Base-by-base conservation (phyloP, 2,888 invertebrate species). In the Lasioglossum marginatum region DNA sequence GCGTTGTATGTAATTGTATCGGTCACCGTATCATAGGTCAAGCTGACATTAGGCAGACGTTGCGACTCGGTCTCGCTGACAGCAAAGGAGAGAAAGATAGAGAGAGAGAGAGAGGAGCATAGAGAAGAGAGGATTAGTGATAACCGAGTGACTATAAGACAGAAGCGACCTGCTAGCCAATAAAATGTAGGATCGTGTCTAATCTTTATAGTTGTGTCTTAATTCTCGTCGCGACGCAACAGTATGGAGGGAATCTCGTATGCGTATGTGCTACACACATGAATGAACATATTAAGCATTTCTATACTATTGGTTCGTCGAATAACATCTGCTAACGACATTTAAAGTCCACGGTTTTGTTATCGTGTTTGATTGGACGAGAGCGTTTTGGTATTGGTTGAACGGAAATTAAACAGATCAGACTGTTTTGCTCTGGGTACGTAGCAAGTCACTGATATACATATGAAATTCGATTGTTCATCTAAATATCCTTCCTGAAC, bases 1-100 rank as follows among this genome's bases (percentile, higher is more conserved):
- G 23, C 34, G 37, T 34, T 68, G 16, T 68, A 68, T 68, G 66
- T 68, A 68, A 68, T 68, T 68, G 66, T 68, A 68, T 68, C 66
- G 66, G 34, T 34, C 34, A 34, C 8, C 66, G 66, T 68, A 68
- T 68, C 66, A 68, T 68, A 37, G 66, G 66, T 68, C 66, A 68
- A 68, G 66, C 66, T 68, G 66, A 68, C 66, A 68, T 68, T 68
- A 68, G 66, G 66, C 66, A 66, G 66, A 34, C 63, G 63, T 63
- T 63, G 31, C 16, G 45, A 45, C 31, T 63, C 31, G 6, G 16
- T 63, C 23, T 34, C 34, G 19, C 10, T 23, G 66, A 23, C 34
- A 19, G 34, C 34, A 10, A 3, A 19, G 37, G 4, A 34, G 66
- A 34, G 34, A 23, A 3, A 10, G 31, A 60, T 27, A 27, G 10